Base-by-base conservation (phyloP, 2,888 invertebrate species). In the Bhutanitis thaidina region DNA sequence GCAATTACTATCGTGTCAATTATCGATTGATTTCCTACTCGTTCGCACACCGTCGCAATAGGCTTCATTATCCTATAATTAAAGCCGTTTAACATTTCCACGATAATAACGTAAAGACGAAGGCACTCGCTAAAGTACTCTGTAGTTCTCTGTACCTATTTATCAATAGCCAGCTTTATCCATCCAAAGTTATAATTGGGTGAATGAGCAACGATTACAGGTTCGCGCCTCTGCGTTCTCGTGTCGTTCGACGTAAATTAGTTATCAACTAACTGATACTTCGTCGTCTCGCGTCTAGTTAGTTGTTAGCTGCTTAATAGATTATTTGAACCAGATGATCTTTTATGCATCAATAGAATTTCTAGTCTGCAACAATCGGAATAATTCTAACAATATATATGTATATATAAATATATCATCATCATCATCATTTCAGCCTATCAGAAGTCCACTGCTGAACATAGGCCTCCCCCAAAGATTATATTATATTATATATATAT, bases 231-330 rank as follows among this genome's bases (percentile, higher is more conserved):
- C 52, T 62, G 56, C 62, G 60, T 64, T 57, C 58, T 57, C 56
- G 55, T 58, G 60, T 60, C 57, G 60, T 62, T 34, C 34, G 34
- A 7, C 34, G 12, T 80, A 82, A 84, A 77, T 80, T 78, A 81
- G 79, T 84, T 83, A 75, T 60, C 54, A 77, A 80, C 79, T 78
- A 77, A 74, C 72, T 75, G 78, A 80, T 77, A 80, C 75, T 79
- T 77, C 68, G 69, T 64, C 64, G 69, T 64, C 67, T 65, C 66
- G 66, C 63, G 69, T 74, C 71, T 74, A 65, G 68, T 76, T 74
- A 66, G 64, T 56, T 59, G 60, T n/a, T n/a, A n/a, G n/a, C 58
- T 64, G 61, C 66, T 69, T 53, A 57, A 54, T 51, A 52, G 53
- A 46, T 53, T 57, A 45, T 48, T 55, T 15, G 47, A 39, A 44